phyloP scores from a whole-genome alignment of 1,140 invertebrate species.

The Halesus radiatus region DNA sequence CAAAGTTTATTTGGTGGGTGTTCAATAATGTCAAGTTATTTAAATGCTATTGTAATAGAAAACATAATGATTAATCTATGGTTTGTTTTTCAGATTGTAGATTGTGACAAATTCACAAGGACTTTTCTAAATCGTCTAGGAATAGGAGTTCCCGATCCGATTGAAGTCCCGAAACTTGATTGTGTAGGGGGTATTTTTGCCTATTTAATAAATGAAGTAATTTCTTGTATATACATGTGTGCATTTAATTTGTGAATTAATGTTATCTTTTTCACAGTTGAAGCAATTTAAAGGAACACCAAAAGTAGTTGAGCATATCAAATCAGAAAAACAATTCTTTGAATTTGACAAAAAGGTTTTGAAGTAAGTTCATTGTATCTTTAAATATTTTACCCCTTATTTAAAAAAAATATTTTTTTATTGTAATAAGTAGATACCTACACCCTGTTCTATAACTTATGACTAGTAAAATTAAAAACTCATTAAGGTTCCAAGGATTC shows the following conservation, averaged over 20 bases:
- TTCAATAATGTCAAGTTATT: conserved; percentile 7
- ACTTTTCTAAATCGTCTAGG: conserved; percentile 87
- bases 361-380: conserved; percentile 59
- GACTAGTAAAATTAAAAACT: too few relatives aligned
- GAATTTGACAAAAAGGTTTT: conserved; percentile 83
- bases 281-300: conserved; percentile 26
- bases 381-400: neutral
- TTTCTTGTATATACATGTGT: too few relatives aligned
- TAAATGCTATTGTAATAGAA: neutral
- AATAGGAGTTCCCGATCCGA: conserved; percentile 82
- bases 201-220: too few relatives aligned
- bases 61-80: neutral
- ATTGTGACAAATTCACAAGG: conserved; percentile 89
- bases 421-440: too few relatives aligned
- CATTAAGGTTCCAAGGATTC: conserved; percentile 89
- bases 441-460: too few relatives aligned
- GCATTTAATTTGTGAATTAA: too few relatives aligned
- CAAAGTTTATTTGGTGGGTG: conserved; percentile 76
- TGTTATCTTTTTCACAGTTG: neutral
- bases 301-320: conserved; percentile 21
- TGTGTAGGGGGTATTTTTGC: conserved; percentile 2
- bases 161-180: conserved; percentile 65
- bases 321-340: conserved; percentile 74
- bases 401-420: too few relatives aligned
- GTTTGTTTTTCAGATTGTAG: conserved; percentile 73